Evolutionary conservation across 1,140 invertebrate species (phyloP), one percentile per base, ranked within the genome.

Genomic region (Dendrolimus punctatus): DNA sequence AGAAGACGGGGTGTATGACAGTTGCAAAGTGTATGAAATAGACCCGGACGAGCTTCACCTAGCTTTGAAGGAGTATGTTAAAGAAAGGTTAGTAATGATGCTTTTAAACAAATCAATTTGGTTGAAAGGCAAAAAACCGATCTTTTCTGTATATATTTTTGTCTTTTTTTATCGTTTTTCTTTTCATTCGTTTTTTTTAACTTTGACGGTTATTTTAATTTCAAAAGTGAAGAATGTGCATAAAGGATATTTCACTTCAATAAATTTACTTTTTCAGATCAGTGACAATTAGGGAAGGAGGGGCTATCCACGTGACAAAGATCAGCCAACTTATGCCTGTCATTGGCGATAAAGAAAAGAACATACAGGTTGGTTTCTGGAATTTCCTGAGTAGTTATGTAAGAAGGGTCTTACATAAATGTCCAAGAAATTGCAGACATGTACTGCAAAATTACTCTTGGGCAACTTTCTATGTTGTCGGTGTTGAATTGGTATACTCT

Each of bases 11-110:
- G 84, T 80, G 8, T 88, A 84, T 55, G 89, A 88, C 55, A 91
- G 84, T 49, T 96, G 95, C 68, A 75, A 68, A 2, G 92, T 93
- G 89, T 95, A 94, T 74, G 90, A 89, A 55, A 87, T 94, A 2
- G 93, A 95, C 77, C 93, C 63, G 0, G 58, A 46, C 7, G 64
- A 52, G 5, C 46, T 80, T 45, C 66, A 64, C 37, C 57, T 52
- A 4, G 66, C 60, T 10, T 23, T 64, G 6, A 41, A 48, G 5
- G 49, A 60, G 38, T 60, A 57, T 49, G 41, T 55, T 5, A 53
- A 50, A 9, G 56, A 64, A 51, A 66, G 57, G 58, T 66, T 46
- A 52, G 2, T 36, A 43, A 44, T 9, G 38, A 6, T 2, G 40
- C 0, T 8, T 7, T 10, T 8, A 45, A 0, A 8, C 23, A 2